A percentile compares a stretch with the other conserved stretches of the same genome.
These are phyloP conservation scores for Tangara arthus DNA, from an alignment of 2,797 vertebrate genomes.

Conservation along the genomic window DNA sequence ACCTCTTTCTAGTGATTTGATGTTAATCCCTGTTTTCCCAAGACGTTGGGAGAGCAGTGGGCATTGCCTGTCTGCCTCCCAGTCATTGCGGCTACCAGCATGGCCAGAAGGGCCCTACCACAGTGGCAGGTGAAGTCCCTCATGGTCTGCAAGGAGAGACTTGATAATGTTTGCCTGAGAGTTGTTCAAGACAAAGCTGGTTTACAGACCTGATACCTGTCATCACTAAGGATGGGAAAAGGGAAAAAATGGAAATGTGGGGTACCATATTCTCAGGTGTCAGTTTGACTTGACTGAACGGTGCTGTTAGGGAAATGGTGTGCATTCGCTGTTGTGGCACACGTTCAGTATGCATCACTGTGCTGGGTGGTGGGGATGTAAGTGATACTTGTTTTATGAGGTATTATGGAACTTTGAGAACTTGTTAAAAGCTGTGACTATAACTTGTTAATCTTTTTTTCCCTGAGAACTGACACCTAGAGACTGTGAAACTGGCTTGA, in stretches of 20 bases:
- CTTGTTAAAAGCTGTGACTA: background rate
- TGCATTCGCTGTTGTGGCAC: background rate
- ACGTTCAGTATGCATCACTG: background rate
- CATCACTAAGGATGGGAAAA: background rate
- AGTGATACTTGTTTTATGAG: background rate
- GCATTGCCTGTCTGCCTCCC: background rate
- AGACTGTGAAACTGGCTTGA: background rate
- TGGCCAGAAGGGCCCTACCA: background rate
- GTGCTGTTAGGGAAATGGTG: background rate
- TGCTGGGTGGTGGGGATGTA: background rate
- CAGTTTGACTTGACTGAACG: background rate
- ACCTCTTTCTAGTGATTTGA: background rate
- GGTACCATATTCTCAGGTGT: background rate
- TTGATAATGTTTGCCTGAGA: background rate
- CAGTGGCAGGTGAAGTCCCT: background rate
- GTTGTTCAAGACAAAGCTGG: background rate
- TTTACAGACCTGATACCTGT: background rate
- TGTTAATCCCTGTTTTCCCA: background rate
- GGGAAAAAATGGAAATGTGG: background rate
- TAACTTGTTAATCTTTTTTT: conserved; percentile 1
- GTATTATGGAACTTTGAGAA: background rate
- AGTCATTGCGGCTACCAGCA: background rate
- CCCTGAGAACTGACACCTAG: background rate
- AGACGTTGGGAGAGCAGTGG: background rate
- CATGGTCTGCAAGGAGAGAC: background rate